Evolutionary conservation across 2,113 vertebrate species (phyloP).

Genomic region (Camelus bactrianus): DNA sequence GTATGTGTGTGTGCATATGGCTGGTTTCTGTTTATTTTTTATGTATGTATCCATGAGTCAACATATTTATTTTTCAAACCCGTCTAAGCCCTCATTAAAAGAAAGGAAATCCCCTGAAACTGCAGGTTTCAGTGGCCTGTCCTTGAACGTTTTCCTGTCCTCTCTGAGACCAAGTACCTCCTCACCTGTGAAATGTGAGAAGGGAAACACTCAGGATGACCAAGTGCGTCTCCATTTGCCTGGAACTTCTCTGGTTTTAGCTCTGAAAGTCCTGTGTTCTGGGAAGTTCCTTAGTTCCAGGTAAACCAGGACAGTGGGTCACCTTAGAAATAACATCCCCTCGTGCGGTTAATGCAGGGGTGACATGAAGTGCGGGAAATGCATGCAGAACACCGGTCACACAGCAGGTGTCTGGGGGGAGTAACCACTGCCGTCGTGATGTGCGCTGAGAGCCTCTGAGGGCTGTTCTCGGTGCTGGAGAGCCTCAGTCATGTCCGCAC

Average conservation of each 20-base stretch:
- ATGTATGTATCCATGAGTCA: background rate
- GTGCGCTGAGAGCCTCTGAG: background rate
- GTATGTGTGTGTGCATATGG: too few relatives aligned
- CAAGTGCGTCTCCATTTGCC: background rate
- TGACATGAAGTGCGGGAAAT: background rate
- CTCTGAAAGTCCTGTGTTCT: background rate
- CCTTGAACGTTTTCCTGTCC: background rate
- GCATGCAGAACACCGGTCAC: background rate
- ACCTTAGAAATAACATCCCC: background rate
- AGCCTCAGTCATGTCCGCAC: background rate
- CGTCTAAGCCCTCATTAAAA: background rate
- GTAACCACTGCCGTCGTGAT: background rate
- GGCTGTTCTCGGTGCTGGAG: conserved; percentile 22
- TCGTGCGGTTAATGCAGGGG: background rate
- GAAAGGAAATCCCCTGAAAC: background rate
- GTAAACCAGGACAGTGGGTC: background rate
- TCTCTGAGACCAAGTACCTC: background rate
- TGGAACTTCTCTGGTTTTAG: background rate
- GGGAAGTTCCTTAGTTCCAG: background rate
- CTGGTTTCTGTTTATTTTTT: background rate
- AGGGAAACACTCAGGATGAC: background rate
- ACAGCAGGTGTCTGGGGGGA: background rate
- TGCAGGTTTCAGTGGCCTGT: background rate
- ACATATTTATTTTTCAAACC: background rate
- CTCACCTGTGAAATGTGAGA: background rate